Evolutionary conservation across 1,140 invertebrate genomes (phyloP), one percentile per base, ranked within the genome.

Genomic region (Drosophila saltans): DNA sequence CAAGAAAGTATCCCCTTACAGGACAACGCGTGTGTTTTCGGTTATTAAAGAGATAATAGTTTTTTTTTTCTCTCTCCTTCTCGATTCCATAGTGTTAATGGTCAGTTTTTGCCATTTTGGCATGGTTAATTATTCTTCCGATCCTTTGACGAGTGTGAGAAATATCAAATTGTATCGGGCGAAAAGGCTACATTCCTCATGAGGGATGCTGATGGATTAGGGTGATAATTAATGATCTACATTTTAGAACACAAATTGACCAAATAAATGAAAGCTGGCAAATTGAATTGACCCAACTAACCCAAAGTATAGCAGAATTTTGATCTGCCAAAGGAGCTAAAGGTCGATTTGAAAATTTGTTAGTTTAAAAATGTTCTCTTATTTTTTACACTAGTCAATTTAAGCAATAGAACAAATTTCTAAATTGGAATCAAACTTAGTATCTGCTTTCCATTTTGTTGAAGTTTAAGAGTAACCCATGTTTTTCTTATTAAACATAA

Each of bases 31-130:
- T 91, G 90, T 91, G 90, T 91, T 91, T 91, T 90, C 74, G 75
- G 75, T 83, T 83, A 91, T 91, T 91, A 91, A 83, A 64, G 66
- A 91, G 90, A 91, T 91, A 91, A 91, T 91, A 78, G 75, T 79
- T 74, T 72, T 80, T 74, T 72, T 66, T 78, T 72, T 85, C 65
- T 78, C 82, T 39, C 40, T 48, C 40, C 72, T 64, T 55, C 16
- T 33, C 11, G 28, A 58, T 45, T 60, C 67, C 66, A 61, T 61
- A 57, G 72, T 70, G 82, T 68, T 81, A 86, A 88, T 91, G 90
- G 90, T 91, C 89, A 91, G 89, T 78, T 89, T 52, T 81, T 78
- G 79, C 79, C 76, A 81, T 80, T 91, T 91, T 90, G 84, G 75
- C 81, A 91, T 91, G 90, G 86, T 90, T 90, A 91, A 91, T 91